These are phyloP conservation scores for Danio jaintianensis DNA, from an alignment of 2,797 vertebrate genomes.

Conservation along the genomic window DNA sequence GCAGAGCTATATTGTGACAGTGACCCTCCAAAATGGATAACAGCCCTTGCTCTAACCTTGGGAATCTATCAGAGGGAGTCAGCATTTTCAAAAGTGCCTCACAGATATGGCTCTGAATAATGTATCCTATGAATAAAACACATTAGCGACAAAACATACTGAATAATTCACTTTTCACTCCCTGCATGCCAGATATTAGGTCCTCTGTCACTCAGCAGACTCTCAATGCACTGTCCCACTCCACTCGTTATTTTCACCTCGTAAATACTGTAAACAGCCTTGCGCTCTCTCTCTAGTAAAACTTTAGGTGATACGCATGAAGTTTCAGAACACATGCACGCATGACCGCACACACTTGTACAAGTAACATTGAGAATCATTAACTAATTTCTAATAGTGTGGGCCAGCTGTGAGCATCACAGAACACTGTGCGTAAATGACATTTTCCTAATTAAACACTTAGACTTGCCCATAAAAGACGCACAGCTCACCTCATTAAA, in stretches of 20 bases:
- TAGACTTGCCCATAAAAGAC: conserved; percentile 35
- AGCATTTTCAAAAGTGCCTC: conserved; percentile 75
- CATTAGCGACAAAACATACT: conserved; percentile 82
- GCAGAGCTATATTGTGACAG: conserved; percentile 50
- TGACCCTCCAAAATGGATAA: conserved; percentile 61
- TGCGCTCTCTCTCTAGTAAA: conserved; percentile 63
- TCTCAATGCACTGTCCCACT: conserved; percentile 34
- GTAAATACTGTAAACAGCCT: conserved; percentile 68
- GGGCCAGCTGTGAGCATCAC: conserved; percentile 69
- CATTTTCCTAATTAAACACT: conserved; percentile 73
- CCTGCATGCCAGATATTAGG: conserved; percentile 73
- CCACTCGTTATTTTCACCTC: conserved; percentile 75
- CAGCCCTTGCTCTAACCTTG: conserved; percentile 65
- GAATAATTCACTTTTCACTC: conserved; percentile 84
- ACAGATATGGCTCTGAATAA: conserved; percentile 78
- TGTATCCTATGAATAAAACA: conserved; percentile 85
- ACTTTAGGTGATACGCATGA: conserved; percentile 77
- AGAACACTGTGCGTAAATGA: conserved; percentile 57
- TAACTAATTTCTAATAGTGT: conserved; percentile 52
- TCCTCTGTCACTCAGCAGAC: conserved; percentile 67
- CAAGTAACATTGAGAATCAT: not conserved
- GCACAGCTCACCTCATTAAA: conserved; percentile 35
- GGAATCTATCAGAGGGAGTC: conserved; percentile 68
- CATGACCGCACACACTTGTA: not conserved
- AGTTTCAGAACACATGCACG: conserved; percentile 72